Conservation (phyloP, 2,888 invertebrate genomes). For the Colostygia pectinataria region DNA sequence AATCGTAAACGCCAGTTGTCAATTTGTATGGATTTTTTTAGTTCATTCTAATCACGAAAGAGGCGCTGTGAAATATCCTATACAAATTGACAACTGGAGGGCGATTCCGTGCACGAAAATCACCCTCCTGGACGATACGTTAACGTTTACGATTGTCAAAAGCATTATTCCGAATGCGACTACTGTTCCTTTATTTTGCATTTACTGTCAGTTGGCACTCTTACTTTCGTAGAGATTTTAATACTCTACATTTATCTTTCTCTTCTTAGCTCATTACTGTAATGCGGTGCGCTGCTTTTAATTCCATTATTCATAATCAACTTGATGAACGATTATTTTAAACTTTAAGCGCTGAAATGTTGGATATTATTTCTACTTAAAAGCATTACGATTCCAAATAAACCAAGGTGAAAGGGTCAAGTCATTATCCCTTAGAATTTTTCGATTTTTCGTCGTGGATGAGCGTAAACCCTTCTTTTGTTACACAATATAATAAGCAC, state of each 20-base stretch:
- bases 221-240: conserved; percentile 20
- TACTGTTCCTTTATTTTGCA: too few species aligned
- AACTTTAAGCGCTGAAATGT: neutral
- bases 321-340: conserved; percentile 19
- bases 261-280: conserved; percentile 21
- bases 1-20: too few species aligned
- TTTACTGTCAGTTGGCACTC: too few species aligned
- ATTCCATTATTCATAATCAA: conserved; percentile 25
- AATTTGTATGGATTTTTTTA: too few species aligned
- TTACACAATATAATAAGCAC: conserved; percentile 48
- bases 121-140: too few species aligned
- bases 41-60: too few species aligned
- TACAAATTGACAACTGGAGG: too few species aligned
- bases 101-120: too few species aligned
- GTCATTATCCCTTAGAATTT: conserved; percentile 32
- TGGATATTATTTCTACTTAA: conserved; percentile 16
- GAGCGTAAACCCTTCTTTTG: conserved; percentile 45
- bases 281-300: conserved; percentile 19
- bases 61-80: too few species aligned
- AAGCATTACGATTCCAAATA: conserved; percentile 16
- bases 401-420: conserved; percentile 24
- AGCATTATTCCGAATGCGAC: too few species aligned
- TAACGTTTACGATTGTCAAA: too few species aligned
- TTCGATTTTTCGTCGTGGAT: conserved; percentile 36
- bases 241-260: conserved; percentile 26